Base-by-base conservation (phyloP, 2,113 vertebrate species). In the Junco hyemalis region DNA sequence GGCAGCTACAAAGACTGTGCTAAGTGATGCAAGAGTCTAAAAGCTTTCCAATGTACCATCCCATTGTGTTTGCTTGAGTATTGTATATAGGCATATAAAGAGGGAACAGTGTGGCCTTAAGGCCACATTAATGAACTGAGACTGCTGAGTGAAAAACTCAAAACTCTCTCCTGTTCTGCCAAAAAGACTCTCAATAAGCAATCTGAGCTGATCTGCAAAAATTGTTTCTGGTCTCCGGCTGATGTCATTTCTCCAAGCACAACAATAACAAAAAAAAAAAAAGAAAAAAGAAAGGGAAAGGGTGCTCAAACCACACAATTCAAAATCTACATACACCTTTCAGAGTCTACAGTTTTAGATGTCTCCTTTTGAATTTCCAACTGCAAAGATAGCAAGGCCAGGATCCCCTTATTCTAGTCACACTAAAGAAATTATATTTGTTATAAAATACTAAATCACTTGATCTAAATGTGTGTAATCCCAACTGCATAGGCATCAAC, bases 1-100 rank as follows among this genome's bases (percentile, higher is more conserved):
- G 95, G 93, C 69, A 95, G 95, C 56, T 81, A 89, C 88, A 92
- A 87, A 86, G 69, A 70, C 40, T 86, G 68, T 74, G 73, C 68
- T 88, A 38, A 54, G 76, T 61, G 70, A 61, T 84, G 40, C 56
- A 86, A 74, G 95, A 86, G 26, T 29, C 88, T 94, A 77, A 88
- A 92, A 91, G 81, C 85, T 90, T 90, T 80, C 63, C 71, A 54
- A 10, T 18, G 70, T 12, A 51, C 45, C 31, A 50, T 68, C 64
- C 48, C 28, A 60, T 71, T 81, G 61, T 90, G 85, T 84, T 86
- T 45, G 21, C 48, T 78, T 63, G 57, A 64, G 9, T 59, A 51
- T 28, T 90, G 64, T 35, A 33, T n/a, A 45, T 5, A 92, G 40
- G 31, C 23, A 1, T 59, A 60, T 17, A 51, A 66, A 82, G 85